Evolutionary conservation across 30 jellyfish, hydroid and myxozoan species (phyloP), one percentile per base, ranked within the genome.

Genomic region (Catostylus mosaicus): DNA sequence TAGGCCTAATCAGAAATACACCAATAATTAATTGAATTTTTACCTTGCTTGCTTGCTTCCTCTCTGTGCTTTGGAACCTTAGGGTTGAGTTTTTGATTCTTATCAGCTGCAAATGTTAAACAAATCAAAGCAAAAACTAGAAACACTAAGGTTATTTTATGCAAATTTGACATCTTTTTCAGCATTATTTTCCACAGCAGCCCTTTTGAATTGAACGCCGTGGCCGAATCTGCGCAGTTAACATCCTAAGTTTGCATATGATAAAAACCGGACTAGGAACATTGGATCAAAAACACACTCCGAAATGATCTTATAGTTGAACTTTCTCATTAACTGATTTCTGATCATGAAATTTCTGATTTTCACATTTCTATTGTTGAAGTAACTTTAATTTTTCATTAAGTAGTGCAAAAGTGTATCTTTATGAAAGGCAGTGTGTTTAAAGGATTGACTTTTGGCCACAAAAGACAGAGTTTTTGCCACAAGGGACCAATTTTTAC

Each of bases 121-220:
- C 71, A 59, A 59, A 22, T 1, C 2, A 68, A 32, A 37, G 36
- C 4, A 22, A 27, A 68, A 68, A 68, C 29, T 6, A 68, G 61
- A 68, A 68, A 9, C 8, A 36, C 80, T 23, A 45, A 46, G 14
- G 18, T 12, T 36, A 30, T 6, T 65, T 30, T 63, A 43, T 12
- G 30, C 29, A 5, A 31, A 34, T 36, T 22, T 33, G 75, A 75
- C 88, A 77, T 77, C 88, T 27, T 77, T 76, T 77, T 77, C 76
- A 57, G 88, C 88, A 77, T 77, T 54, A 50, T 62, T 77, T 26
- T 34, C 11, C 77, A 59, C 43, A 78, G 78, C 88, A 78, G 92
- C 86, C 92, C 92, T 82, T 71, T 18, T 82, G 86, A 71, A 68
- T 80, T 80, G 50, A 32, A 23, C 77, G 64, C 88, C 94, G 87